Evolutionary conservation across 2,113 vertebrate species (phyloP), one percentile per base, ranked within the genome.

Genomic region (Platichthys stellatus): DNA sequence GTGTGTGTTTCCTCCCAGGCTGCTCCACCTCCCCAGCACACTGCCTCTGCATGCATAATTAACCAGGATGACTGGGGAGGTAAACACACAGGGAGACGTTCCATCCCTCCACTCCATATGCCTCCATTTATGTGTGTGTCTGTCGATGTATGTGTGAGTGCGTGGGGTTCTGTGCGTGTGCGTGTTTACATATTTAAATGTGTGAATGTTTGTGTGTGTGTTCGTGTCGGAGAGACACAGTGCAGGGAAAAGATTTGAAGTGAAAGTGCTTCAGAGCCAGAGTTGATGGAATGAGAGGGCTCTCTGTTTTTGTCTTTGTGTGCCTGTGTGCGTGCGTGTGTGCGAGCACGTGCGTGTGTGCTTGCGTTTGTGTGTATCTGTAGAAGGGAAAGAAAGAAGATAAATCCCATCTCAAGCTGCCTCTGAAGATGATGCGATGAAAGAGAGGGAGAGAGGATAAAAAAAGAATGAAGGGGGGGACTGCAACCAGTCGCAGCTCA

Each of bases 11-110:
- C 81, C 82, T 90, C 86, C 86, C 85, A 87, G 88, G 91, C 82
- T 26, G 64, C 82, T 80, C 86, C 87, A 75, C 82, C 83, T 88
- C 82, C 76, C 87, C 76, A 74, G 69, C 84, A 88, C 89, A 89
- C 88, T 90, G 90, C 91, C 78, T 88, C 84, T 89, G 89, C 89
- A 92, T 92, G 89, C 90, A 93, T 93, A 92, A 92, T 92, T 90
- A 92, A 91, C 85, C 81, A 88, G 85, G 65, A 89, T 67, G 89
- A 83, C 88, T 84, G 72, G 81, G 84, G 89, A 92, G 76, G 90
- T 91, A 92, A 93, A 93, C 85, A 93, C 87, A 82, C 84, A 72
- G 78, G 65, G 86, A 86, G 81, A 83, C 60, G 88, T 56, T 86
- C 75, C 88, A 81, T 88, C 86, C 78, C 69, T 86, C 71, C 67